Percentiles rank a stretch among this genome's conserved stretches.
Evolutionary conservation across 2,797 vertebrate genomes (phyloP).

Genomic region (Tenualosa thibaudeaui): DNA sequence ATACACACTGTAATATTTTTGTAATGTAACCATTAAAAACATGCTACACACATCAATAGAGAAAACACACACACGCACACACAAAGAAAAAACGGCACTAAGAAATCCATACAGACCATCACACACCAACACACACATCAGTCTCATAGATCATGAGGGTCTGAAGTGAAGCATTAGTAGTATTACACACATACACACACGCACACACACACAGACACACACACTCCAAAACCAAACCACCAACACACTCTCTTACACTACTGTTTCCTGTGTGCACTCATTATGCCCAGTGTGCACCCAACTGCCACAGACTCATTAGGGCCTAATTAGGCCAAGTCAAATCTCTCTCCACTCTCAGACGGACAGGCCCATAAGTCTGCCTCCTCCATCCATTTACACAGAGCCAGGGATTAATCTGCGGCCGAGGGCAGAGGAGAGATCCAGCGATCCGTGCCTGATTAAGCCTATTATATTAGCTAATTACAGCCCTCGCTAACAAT

Average conservation of each 20-base stretch:
- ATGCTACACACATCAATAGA: too few relatives aligned
- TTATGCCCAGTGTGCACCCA: slow-evolving; percentile 52
- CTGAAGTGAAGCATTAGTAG: not conserved
- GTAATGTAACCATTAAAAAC: not conserved
- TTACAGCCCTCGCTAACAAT: slow-evolving; percentile 84
- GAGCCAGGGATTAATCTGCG: slow-evolving; percentile 75
- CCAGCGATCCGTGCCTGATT: slow-evolving; percentile 75
- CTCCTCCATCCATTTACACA: slow-evolving; percentile 81
- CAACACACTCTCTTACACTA: not conserved
- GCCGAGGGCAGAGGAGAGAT: slow-evolving; percentile 77
- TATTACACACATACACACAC: not conserved
- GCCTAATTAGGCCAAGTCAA: slow-evolving; percentile 81
- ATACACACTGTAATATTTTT: not conserved
- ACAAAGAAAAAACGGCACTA: not conserved
- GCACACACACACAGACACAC: not conserved
- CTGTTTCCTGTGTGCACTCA: slow-evolving; percentile 26
- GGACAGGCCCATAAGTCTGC: slow-evolving; percentile 68
- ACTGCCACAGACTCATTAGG: slow-evolving; percentile 76
- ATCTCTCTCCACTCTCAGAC: slow-evolving; percentile 68
- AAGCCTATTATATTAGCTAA: slow-evolving; percentile 80
- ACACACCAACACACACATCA: not conserved
- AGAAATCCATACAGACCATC: not conserved
- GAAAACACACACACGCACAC: not conserved
- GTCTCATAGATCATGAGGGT: not conserved
- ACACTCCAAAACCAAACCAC: not conserved